These are phyloP conservation scores for Trematomus bernacchii DNA, from an alignment of 2,797 vertebrate genomes.

Conservation along the genomic window DNA sequence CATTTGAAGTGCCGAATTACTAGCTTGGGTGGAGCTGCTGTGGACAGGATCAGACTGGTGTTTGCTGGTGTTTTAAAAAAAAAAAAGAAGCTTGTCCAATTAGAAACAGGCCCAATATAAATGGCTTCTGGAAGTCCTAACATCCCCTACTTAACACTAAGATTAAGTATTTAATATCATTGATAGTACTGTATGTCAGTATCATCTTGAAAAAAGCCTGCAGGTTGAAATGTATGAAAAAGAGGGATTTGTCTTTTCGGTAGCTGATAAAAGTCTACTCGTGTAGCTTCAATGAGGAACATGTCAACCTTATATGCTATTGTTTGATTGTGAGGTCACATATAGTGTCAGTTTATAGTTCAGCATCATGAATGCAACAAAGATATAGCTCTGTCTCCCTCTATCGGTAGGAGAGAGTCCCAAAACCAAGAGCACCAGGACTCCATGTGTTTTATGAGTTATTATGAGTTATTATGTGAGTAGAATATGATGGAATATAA, in stretches of 20 bases:
- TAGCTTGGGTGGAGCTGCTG: not conserved
- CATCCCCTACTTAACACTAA: not conserved
- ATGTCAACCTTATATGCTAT: too few relatives aligned
- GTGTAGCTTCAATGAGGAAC: too few relatives aligned
- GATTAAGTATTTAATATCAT: not conserved
- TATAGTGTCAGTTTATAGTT: not conserved
- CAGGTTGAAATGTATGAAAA: not conserved
- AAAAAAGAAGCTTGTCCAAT: too few relatives aligned
- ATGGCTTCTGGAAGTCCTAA: not conserved
- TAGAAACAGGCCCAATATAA: not conserved
- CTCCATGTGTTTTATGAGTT: not conserved
- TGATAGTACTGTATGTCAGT: not conserved
- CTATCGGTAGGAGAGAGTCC: slow-evolving; percentile 20
- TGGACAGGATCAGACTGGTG: not conserved
- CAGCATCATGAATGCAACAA: not conserved
- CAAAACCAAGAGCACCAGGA: not conserved
- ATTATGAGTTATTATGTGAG: not conserved
- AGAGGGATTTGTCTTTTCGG: not conserved
- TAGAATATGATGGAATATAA: not conserved
- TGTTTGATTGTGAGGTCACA: not conserved
- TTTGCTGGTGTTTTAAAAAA: not conserved
- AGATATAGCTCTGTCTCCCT: slow-evolving; percentile 18
- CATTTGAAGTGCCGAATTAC: fast-evolving
- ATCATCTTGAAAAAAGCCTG: not conserved
- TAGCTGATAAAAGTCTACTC: too few relatives aligned